These are phyloP conservation scores for Platyscapa corneri DNA, from an alignment of 1,140 invertebrate genomes.

Conservation along the genomic window DNA sequence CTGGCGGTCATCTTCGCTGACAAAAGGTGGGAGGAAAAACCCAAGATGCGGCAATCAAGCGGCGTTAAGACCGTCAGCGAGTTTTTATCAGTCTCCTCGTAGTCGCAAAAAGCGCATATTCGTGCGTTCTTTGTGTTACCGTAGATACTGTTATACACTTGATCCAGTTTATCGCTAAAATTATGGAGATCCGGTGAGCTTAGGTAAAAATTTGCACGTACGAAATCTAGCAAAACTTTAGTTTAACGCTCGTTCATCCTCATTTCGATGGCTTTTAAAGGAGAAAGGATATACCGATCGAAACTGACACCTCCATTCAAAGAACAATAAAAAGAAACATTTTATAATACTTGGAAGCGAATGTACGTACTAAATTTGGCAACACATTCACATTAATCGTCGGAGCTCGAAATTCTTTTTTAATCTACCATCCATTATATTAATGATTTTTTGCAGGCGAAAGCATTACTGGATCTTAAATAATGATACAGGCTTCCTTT, in stretches of 20 bases:
- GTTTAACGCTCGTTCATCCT: neutral
- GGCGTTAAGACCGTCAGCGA: neutral
- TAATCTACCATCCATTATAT: neutral
- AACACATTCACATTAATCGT: neutral
- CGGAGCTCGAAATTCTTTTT: neutral
- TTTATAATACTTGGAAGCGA: neutral
- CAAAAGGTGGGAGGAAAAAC: neutral
- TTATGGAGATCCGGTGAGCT: neutral
- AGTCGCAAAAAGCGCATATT: neutral
- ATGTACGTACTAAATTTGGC: neutral
- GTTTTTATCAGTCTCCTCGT: constrained; percentile 12
- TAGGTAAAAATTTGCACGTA: neutral
- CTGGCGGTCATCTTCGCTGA: neutral
- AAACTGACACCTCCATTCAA: too few relatives aligned
- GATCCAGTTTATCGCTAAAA: constrained; percentile 7
- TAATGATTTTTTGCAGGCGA: neutral
- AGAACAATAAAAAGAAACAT: too few relatives aligned
- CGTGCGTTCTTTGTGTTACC: neutral
- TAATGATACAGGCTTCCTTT: neutral
- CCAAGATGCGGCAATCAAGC: neutral
- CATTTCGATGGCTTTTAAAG: too few relatives aligned
- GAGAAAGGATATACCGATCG: too few relatives aligned
- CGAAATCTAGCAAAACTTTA: neutral
- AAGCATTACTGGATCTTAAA: neutral
- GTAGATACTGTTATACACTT: neutral